Conservation (phyloP, 2,888 invertebrate species). For the Cephus pygmeus region DNA sequence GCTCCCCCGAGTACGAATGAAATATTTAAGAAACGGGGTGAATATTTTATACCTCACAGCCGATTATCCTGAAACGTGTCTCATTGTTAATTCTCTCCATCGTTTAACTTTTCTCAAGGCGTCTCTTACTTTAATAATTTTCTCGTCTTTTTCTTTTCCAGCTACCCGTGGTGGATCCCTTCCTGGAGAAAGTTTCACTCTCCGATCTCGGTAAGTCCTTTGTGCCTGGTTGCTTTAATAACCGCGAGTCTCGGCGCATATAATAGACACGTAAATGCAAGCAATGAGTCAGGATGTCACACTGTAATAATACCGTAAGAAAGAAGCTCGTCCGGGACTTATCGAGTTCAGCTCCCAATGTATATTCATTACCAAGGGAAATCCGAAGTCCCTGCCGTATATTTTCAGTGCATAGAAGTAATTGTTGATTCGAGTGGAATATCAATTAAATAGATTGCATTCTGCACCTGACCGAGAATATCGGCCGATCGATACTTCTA, state of each 20-base stretch:
- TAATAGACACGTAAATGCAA: background rate
- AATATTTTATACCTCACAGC: background rate
- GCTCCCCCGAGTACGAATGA: background rate
- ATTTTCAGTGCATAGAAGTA: background rate
- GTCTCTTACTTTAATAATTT: constrained; percentile 12
- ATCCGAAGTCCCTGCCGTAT: background rate
- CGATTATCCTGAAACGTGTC: background rate
- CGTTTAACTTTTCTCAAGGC: background rate
- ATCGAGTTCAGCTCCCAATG: background rate
- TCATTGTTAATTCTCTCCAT: background rate
- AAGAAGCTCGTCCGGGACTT: background rate
- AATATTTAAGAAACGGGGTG: background rate
- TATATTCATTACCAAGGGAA: background rate
- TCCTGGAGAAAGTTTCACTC: constrained; percentile 86
- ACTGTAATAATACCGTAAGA: background rate
- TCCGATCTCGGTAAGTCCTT: constrained; percentile 79
- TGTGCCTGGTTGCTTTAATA: background rate
- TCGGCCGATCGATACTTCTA: background rate
- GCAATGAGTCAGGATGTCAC: background rate
- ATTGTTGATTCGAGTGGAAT: background rate
- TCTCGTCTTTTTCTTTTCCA: constrained; percentile 69
- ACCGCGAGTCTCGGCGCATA: background rate
- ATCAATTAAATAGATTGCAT: background rate
- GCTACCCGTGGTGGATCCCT: constrained; percentile 92
- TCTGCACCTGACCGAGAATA: background rate